Percentiles rank a stretch among this genome's conserved stretches.
Conservation (phyloP, 1,140 invertebrate species). For the Drosophila seguyi region DNA sequence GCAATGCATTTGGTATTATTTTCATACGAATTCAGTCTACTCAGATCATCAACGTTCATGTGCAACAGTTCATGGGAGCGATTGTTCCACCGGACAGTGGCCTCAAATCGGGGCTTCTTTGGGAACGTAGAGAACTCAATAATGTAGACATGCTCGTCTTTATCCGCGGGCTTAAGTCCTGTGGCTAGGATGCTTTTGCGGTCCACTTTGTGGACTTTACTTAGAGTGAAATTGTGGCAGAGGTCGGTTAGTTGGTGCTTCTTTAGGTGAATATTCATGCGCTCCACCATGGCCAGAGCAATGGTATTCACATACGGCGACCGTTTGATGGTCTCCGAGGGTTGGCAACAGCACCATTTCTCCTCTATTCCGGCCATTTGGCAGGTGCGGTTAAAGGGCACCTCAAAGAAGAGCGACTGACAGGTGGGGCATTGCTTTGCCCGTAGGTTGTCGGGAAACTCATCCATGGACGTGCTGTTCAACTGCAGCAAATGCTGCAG, state of each 20-base stretch:
- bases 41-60: slow-evolving; percentile 84
- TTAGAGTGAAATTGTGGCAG: slow-evolving; percentile 22
- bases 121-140: slow-evolving; percentile 34
- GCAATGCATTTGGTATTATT: slow-evolving; percentile 85
- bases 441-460: slow-evolving; percentile 9
- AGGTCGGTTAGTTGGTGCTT: slow-evolving; percentile 1
- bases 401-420: slow-evolving; percentile 88
- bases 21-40: slow-evolving; percentile 87
- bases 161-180: background rate
- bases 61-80: slow-evolving; percentile 27
- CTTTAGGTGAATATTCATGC: slow-evolving; percentile 73
- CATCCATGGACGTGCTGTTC: slow-evolving; percentile 16
- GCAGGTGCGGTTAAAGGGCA: slow-evolving; percentile 89
- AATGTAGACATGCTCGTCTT: slow-evolving; percentile 23
- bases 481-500: slow-evolving; percentile 84
- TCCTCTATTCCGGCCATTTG: slow-evolving; percentile 88
- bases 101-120: slow-evolving; percentile 86
- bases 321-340: slow-evolving; percentile 76
- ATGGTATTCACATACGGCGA: background rate
- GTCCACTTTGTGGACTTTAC: background rate
- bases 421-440: slow-evolving; percentile 87
- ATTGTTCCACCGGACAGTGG: slow-evolving; percentile 85
- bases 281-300: slow-evolving; percentile 62
- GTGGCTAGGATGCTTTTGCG: slow-evolving; percentile 4
- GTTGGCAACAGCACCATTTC: slow-evolving; percentile 92